phyloP scores from a whole-genome alignment of 1,140 invertebrate genomes.

The Monochamus saltuarius region DNA sequence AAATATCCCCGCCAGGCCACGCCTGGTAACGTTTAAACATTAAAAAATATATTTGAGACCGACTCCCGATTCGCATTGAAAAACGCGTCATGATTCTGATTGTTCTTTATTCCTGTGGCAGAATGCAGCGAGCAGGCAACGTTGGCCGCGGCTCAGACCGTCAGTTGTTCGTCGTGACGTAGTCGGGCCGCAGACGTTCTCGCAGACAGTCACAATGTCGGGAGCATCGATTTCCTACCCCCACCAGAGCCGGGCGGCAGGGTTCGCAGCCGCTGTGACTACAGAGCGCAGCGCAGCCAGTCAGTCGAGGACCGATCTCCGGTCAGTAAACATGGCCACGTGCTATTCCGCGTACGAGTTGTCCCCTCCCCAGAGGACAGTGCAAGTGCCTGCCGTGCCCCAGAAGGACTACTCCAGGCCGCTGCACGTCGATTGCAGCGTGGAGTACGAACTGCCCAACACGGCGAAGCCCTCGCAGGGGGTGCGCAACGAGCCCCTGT shows the following conservation, averaged over 20 bases:
- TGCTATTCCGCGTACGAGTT: constrained; percentile 50
- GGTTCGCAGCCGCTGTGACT: constrained; percentile 18
- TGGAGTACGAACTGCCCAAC: constrained; percentile 80
- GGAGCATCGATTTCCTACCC: constrained; percentile 51
- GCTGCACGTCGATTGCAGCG: constrained; percentile 80
- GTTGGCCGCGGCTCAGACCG: constrained; percentile 2
- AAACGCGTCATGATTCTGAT: too few species aligned
- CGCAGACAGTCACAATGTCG: constrained; percentile 45
- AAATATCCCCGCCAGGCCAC: too few species aligned
- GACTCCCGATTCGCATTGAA: too few species aligned
- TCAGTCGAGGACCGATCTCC: constrained; percentile 48
- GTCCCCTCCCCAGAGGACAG: constrained; percentile 39
- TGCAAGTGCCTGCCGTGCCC: constrained; percentile 46
- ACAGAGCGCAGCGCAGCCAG: constrained; percentile 20
- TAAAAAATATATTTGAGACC: too few species aligned
- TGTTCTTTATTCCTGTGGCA: too few species aligned
- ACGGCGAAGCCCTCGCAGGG: constrained; percentile 78
- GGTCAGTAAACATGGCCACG: constrained; percentile 45
- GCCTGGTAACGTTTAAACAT: too few species aligned
- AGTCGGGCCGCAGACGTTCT: constrained; percentile 45
- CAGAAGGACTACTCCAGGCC: constrained; percentile 76
- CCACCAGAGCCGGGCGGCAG: constrained; percentile 34
- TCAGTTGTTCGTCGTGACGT: constrained; percentile 38
- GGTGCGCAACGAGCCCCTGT: constrained; percentile 70
- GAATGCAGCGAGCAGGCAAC: background rate